Conservation (phyloP, 2,797 vertebrate genomes). For the Poecilia velifera region DNA sequence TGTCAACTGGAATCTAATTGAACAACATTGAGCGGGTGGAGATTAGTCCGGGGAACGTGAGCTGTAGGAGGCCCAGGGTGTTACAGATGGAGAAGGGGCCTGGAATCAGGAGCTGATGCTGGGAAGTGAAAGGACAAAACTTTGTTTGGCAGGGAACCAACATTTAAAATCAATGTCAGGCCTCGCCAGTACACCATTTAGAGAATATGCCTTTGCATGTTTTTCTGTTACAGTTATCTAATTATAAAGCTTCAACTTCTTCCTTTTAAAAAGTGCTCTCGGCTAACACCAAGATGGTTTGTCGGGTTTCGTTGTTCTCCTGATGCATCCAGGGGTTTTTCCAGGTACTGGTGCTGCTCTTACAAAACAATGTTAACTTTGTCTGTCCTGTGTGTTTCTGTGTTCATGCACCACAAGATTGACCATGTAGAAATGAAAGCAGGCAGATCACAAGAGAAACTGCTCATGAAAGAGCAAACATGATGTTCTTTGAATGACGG, state of each 20-base stretch:
- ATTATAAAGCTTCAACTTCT: neutral
- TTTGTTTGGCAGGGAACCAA: slow-evolving; percentile 7
- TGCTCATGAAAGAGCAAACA: neutral
- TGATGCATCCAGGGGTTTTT: neutral
- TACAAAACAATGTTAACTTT: neutral
- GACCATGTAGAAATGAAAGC: neutral
- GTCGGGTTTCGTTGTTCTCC: neutral
- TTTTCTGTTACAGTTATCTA: neutral
- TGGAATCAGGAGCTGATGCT: slow-evolving; percentile 36
- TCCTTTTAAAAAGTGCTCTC: neutral
- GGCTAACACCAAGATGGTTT: neutral
- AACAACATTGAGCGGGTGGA: slow-evolving; percentile 83
- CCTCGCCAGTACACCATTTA: neutral
- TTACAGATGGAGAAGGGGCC: slow-evolving; percentile 22
- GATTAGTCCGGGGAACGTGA: slow-evolving; percentile 81
- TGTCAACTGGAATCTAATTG: slow-evolving; percentile 89
- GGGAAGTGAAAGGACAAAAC: slow-evolving; percentile 41
- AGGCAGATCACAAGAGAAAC: neutral
- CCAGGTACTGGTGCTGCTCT: neutral
- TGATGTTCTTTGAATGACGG: neutral
- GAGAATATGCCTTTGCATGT: neutral
- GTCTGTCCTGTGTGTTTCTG: neutral
- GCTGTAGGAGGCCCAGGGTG: slow-evolving; percentile 50
- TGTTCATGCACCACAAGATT: neutral
- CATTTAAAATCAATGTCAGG: neutral